Conservation (phyloP, 2,113 vertebrate species). For the Aleadryas rufinucha region DNA sequence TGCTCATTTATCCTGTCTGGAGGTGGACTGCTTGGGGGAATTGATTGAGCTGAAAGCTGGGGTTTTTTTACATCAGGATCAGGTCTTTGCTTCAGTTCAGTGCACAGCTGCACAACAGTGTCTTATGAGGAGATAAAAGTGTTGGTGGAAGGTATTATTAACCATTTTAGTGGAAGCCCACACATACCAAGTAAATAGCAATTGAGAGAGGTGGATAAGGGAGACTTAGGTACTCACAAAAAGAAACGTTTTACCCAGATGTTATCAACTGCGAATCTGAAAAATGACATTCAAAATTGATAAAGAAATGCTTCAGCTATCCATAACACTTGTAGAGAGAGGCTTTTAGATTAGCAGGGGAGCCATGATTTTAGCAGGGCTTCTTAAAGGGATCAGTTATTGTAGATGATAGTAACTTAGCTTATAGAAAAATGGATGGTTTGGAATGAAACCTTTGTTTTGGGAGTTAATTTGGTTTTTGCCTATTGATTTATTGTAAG, state of each 20-base stretch:
- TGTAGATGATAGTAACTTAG: background rate
- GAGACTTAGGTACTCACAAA: background rate
- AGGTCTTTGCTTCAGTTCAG: background rate
- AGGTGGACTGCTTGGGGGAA: background rate
- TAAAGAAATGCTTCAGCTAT: background rate
- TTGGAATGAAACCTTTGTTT: background rate
- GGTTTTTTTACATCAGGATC: background rate
- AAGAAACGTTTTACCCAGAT: background rate
- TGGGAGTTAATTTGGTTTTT: background rate
- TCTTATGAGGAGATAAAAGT: background rate
- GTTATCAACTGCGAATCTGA: background rate
- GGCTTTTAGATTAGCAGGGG: background rate
- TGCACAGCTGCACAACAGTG: background rate
- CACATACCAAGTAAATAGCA: background rate
- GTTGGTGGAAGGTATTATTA: background rate
- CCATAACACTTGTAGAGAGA: background rate
- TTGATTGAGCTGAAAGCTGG: background rate
- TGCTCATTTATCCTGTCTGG: background rate
- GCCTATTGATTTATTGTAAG: background rate
- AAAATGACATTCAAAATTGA: background rate
- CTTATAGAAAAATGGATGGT: background rate
- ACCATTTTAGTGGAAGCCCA: background rate
- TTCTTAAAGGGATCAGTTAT: background rate
- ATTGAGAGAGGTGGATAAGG: background rate
- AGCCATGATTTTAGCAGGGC: background rate